phyloP scores from a whole-genome alignment of 2,888 invertebrate species.

The Gandaritis pyraliata region DNA sequence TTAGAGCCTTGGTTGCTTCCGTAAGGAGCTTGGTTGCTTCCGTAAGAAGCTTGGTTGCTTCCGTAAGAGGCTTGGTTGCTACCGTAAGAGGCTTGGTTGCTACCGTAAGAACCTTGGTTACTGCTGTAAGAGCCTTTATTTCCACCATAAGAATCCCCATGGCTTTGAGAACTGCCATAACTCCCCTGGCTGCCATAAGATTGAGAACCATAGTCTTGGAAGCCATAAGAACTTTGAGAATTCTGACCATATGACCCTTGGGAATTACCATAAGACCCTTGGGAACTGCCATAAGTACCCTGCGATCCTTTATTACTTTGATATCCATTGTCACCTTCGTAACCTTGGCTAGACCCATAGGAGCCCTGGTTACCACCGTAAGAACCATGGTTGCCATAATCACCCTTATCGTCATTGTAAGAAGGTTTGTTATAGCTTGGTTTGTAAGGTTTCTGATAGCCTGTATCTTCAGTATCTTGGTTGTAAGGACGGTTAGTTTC shows the following conservation, averaged over 20 bases:
- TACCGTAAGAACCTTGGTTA: conserved; percentile 15
- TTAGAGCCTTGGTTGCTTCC: not conserved
- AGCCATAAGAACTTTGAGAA: conserved; percentile 17
- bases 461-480: conserved; percentile 28
- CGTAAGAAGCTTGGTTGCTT: conserved; percentile 11
- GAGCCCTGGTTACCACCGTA: conserved; percentile 24
- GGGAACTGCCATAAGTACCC: conserved; percentile 2
- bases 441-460: conserved; percentile 34
- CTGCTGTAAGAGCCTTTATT: conserved; percentile 20
- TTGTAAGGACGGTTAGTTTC: conserved; percentile 29
- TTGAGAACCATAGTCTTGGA: conserved; percentile 8
- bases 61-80: conserved; percentile 20
- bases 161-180: conserved; percentile 21
- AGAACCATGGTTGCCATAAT: conserved; percentile 33
- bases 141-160: conserved; percentile 19
- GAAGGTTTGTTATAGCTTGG: conserved; percentile 38
- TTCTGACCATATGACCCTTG: conserved; percentile 16
- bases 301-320: conserved; percentile 16
- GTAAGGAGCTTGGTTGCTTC: conserved; percentile 11
- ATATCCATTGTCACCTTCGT: conserved; percentile 10
- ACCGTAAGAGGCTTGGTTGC: no score
- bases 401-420: conserved; percentile 28
- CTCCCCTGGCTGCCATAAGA: conserved; percentile 15
- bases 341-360: conserved; percentile 21
- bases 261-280: conserved; percentile 20